phyloP scores from a whole-genome alignment of 2,797 vertebrate species.

The Poeciliopsis gracilis region DNA sequence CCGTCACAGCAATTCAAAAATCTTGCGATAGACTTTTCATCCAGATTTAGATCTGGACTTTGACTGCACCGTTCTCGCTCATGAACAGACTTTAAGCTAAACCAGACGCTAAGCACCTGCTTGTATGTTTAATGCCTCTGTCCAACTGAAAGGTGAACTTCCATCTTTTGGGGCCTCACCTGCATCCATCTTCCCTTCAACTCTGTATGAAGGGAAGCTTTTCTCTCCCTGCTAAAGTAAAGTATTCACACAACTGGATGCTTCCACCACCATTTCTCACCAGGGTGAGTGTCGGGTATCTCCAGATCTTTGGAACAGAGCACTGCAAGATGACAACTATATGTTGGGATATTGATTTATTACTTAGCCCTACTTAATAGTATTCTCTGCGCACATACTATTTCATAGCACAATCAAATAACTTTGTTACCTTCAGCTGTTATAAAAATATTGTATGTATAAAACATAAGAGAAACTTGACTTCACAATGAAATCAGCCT shows the following conservation, averaged over 20 bases:
- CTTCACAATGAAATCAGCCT: too few species aligned
- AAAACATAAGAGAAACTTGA: too few species aligned
- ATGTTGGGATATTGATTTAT: background rate
- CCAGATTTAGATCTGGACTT: background rate
- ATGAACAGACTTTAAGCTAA: background rate
- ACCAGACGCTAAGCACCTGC: background rate
- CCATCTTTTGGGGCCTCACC: background rate
- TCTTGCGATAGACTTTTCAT: background rate
- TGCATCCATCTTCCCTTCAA: background rate
- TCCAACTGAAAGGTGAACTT: background rate
- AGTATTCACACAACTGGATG: background rate
- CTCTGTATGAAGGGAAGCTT: background rate
- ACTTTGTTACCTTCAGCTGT: too few species aligned
- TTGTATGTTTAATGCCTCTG: background rate
- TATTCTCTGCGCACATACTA: too few species aligned
- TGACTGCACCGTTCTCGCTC: too few species aligned
- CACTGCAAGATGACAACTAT: too few species aligned
- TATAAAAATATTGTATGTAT: too few species aligned
- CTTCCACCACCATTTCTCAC: background rate
- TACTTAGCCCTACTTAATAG: background rate
- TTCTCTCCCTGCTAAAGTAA: background rate
- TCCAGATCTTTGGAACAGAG: too few species aligned
- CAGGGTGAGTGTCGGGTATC: too few species aligned
- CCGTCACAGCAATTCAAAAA: background rate
- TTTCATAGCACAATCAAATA: too few species aligned